phyloP scores from a whole-genome alignment of 2,888 invertebrate species.

The Geophilus truncorum region DNA sequence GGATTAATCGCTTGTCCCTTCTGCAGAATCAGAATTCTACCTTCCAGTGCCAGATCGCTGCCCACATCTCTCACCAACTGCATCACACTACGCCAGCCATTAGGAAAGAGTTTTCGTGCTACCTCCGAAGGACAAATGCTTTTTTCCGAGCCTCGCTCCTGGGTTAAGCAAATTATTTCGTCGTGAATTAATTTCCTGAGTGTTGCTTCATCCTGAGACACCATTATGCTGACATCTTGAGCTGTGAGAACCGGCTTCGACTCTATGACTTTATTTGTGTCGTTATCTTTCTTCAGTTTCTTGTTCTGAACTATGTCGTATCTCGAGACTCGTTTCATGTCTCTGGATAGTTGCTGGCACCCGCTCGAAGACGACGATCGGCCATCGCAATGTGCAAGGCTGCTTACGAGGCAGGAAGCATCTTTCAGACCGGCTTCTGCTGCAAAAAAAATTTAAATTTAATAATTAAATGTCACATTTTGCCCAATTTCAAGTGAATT shows the following conservation, averaged over 20 bases:
- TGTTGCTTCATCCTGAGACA: conserved; percentile 33
- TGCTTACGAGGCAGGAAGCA: background rate
- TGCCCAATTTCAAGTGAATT: background rate
- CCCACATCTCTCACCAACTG: conserved; percentile 32
- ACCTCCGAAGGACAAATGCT: conserved; percentile 33
- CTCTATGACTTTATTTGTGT: background rate
- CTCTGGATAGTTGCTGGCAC: conserved; percentile 18
- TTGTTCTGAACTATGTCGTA: conserved; percentile 30
- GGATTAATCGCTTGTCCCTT: conserved; percentile 34
- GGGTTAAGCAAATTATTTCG: conserved; percentile 31
- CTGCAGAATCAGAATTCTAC: conserved; percentile 31
- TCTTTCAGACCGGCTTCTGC: conserved; percentile 30
- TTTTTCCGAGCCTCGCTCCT: conserved; percentile 30
- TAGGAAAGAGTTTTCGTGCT: conserved; percentile 33
- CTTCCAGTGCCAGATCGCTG: conserved; percentile 30
- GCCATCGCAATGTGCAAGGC: background rate
- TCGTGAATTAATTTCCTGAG: conserved; percentile 33
- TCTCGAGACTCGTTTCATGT: conserved; percentile 30
- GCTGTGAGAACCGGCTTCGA: conserved; percentile 33
- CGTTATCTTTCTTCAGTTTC: conserved; percentile 28
- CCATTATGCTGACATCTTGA: conserved; percentile 34
- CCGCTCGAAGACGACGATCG: conserved; percentile 22
- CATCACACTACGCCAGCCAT: conserved; percentile 34
- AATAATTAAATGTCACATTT: too few relatives aligned
- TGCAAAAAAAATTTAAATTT: background rate